Evolutionary conservation across 2,797 vertebrate species (phyloP), one percentile per base, ranked within the genome.

Genomic region (Gymnoscopelus microlampas): DNA sequence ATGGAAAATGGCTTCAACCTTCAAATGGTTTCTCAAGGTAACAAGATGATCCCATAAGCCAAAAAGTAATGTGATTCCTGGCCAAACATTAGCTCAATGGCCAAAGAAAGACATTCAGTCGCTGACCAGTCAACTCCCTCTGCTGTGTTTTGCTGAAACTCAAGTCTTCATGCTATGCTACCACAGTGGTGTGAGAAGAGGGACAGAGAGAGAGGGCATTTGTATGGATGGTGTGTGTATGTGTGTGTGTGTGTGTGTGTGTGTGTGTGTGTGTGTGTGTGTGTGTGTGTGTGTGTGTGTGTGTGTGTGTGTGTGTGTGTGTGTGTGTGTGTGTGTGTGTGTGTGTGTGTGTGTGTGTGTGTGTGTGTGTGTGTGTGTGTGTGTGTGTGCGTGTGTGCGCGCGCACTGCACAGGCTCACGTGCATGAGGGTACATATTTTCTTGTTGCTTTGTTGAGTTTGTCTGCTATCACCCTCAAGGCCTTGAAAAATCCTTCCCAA

Each of bases 151-250:
- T 76, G 84, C 78, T 74, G 76, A 86, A 88, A 81, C 53, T 90
- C 56, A 8, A 82, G 76, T 29, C 72, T 79, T 70, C 53, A 1
- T 88, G 86, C 80, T 70, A 87, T 32, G 58, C 66, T 87, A 63
- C 71, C 86, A 80, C 74, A 4, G 1, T 7, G n/a, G 86, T 87
- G 87, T 84, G 76, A 88, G 68, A 82, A 75, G 55, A 63, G 47
- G 24, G 50, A 73, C 58, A 44, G 66, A 68, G 63, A 51, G 29
- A 57, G 26, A 10, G 9, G 39, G 39, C 3, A 44, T 44, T 44
- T 44, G 54, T 53, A 53, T 14, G 13, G 15, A 68, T 23, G 13
- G 15, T 60, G 35, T 60, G 39, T 48, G 59, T 47, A 9, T 24
- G 59, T 39, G 53, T 60, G 26, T 51, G 56, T 35, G 35, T 53